A percentile compares a stretch with the other conserved stretches of the same genome.
Conservation (phyloP, 2,888 invertebrate genomes). For the Nycteola revayana region DNA sequence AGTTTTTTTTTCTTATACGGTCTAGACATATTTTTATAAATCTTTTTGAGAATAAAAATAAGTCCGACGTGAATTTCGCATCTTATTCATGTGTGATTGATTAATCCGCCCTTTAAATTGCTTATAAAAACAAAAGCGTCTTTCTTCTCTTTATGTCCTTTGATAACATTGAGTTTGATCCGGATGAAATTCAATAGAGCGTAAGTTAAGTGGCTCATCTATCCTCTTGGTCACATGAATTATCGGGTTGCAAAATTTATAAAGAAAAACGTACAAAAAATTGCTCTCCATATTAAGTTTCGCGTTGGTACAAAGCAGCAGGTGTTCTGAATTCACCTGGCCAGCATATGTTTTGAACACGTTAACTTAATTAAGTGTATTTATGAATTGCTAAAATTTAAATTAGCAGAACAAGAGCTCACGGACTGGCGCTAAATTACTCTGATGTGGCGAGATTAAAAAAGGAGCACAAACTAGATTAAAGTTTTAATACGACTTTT, state of each 20-base stretch:
- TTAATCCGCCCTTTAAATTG: slow-evolving; percentile 28
- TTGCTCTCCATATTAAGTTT: slow-evolving; percentile 72
- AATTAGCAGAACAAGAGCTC: slow-evolving; percentile 31
- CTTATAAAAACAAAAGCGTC: slow-evolving; percentile 35
- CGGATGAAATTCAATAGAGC: slow-evolving; percentile 60
- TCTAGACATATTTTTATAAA: no score
- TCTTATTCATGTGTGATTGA: slow-evolving; percentile 38
- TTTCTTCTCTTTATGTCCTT: slow-evolving; percentile 41
- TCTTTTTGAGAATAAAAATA: no score
- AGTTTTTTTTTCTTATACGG: no score
- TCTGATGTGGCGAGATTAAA: slow-evolving; percentile 28
- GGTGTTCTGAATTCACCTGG: slow-evolving; percentile 71
- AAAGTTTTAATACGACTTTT: slow-evolving; percentile 26
- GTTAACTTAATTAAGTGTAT: slow-evolving; percentile 58
- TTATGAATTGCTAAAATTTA: slow-evolving; percentile 46
- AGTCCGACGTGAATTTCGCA: no score
- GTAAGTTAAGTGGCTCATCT: slow-evolving; percentile 70
- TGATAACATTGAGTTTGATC: slow-evolving; percentile 42
- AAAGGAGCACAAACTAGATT: slow-evolving; percentile 21
- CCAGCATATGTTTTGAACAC: slow-evolving; percentile 63
- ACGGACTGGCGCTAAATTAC: slow-evolving; percentile 37
- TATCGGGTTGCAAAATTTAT: slow-evolving; percentile 63
- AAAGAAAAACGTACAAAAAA: slow-evolving; percentile 44
- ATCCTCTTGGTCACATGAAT: slow-evolving; percentile 57
- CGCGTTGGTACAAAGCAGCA: slow-evolving; percentile 61